Base-by-base conservation (phyloP, 2,113 vertebrate species). In the Ascaphus truei region DNA sequence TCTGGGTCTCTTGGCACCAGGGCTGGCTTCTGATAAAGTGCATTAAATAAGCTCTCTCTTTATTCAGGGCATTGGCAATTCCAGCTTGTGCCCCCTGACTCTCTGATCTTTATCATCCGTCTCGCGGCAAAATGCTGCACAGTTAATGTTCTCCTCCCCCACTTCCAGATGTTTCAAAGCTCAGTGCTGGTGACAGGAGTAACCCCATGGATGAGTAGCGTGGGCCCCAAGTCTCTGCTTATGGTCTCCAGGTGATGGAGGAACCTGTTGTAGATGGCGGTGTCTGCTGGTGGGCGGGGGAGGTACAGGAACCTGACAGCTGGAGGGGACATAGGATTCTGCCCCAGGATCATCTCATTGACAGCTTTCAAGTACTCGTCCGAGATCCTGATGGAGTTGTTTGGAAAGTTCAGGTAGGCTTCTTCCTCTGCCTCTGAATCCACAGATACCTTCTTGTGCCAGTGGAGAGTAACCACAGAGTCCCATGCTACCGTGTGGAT, bases 141-240 rank as follows among this genome's bases (percentile, higher is more conserved):
- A 23, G 20, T 8, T n/a, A n/a, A n/a, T n/a, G n/a, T 9, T 11
- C 10, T 8, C 12, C 5, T n/a, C 22, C 2, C 20, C 7, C 1
- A 4, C 7, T 2, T 2, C 5, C 6, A 12, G 16, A 15, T 5
- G 3, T 23, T 7, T 91, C 80, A 96, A 15, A 96, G 92, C 79
- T 95, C 92, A 5, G 93, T 95, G 80, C 92, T 95, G 80, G 93
- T 93, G 76, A 96, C 95, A 0, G 93, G 93, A 0, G 90, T 94
- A 72, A 95, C 88, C 10, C 95, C 95, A 3, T 96, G 94, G 75
- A 95, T 94, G 43, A 96, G 87, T 67, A 96, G 81, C 0, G 93
- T 95, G 50, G 95, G 95, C n/a, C 95, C 95, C 72, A 96, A 81
- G 71, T 89, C 84, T 0, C 77, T 82, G 48, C 91, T 95, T 72